These are phyloP conservation scores for Eulemur albifrons DNA, from an alignment of 2,797 vertebrate genomes.

Conservation along the genomic window DNA sequence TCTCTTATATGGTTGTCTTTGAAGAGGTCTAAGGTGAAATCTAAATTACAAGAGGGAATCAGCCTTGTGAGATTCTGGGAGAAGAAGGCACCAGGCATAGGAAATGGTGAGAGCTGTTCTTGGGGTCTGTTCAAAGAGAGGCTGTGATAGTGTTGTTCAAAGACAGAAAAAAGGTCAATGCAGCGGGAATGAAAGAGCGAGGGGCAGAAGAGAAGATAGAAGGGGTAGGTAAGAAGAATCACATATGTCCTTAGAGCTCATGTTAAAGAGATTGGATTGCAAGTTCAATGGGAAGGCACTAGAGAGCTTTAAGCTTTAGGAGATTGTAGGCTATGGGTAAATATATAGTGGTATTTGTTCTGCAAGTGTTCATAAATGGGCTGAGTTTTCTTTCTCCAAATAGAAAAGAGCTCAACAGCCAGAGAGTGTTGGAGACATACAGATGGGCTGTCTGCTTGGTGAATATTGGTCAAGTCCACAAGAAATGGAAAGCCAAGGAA, in stretches of 20 bases:
- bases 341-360: not conserved
- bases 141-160: not conserved
- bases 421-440: not conserved
- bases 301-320: not conserved
- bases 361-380: not conserved
- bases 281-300: not conserved
- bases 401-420: not conserved
- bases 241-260: not conserved
- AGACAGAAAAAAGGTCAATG: not conserved
- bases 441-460: not conserved
- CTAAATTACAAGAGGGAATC: not conserved
- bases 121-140: not conserved
- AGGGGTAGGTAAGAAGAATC: not conserved
- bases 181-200: not conserved
- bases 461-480: not conserved
- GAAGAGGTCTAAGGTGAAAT: not conserved
- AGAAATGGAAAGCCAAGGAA: not conserved
- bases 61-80: not conserved
- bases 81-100: not conserved
- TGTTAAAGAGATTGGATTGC: not conserved
- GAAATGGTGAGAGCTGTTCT: not conserved
- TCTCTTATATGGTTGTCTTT: not conserved
- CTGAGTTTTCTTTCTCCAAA: not conserved
- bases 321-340: not conserved
- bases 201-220: not conserved